phyloP scores from a whole-genome alignment of 2,888 invertebrate species.

The Oconnorella tubifera region DNA sequence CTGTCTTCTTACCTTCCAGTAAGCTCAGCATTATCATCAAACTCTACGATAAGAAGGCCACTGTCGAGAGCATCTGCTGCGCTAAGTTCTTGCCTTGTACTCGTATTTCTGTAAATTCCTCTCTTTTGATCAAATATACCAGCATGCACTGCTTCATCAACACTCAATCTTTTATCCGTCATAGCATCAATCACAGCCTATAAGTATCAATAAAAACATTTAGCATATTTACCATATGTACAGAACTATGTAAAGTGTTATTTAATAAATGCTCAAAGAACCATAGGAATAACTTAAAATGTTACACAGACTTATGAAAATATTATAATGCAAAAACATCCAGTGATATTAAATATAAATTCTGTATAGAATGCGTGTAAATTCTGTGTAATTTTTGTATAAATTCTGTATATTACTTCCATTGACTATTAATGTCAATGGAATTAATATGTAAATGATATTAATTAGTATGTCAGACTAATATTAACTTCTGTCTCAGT shows the following conservation, averaged over 20 bases:
- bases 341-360: no score
- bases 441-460: no score
- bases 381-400: no score
- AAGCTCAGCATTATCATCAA: conserved; percentile 20
- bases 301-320: no score
- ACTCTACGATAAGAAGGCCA: conserved; percentile 35
- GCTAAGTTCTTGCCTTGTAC: conserved; percentile 20
- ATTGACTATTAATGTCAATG: no score
- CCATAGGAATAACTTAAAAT: background rate
- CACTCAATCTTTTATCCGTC: conserved; percentile 24
- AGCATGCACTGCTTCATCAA: conserved; percentile 30
- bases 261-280: background rate
- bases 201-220: no score
- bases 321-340: no score
- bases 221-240: background rate
- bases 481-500: no score
- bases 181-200: conserved; percentile 28
- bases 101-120: conserved; percentile 25
- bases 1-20: background rate
- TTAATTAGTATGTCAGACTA: no score
- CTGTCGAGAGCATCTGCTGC: conserved; percentile 36
- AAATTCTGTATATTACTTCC: no score
- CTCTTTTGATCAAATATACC: conserved; percentile 34
- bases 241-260: background rate
- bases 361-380: no score